Evolutionary conservation across 1,140 invertebrate genomes (phyloP).

Genomic region (Halyomorpha halys): DNA sequence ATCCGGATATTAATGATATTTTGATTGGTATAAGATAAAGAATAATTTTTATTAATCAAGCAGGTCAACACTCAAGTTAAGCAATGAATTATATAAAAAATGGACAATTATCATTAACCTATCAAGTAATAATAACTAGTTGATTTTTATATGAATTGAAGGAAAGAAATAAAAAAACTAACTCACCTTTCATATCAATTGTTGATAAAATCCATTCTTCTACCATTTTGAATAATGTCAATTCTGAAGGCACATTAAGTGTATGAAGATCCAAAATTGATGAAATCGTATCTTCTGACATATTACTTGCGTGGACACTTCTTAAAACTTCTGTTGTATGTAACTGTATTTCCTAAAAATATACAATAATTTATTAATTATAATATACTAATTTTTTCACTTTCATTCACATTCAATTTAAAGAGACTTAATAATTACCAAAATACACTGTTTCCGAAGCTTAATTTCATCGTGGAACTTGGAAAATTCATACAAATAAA

Average conservation of each 20-base stretch:
- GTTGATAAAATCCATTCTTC: constrained; percentile 49
- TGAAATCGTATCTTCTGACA: constrained; percentile 58
- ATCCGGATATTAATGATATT: no score
- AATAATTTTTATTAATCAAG: no score
- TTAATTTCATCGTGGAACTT: constrained; percentile 69
- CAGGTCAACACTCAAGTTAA: no score
- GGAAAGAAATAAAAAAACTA: neutral
- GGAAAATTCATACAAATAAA: constrained; percentile 73
- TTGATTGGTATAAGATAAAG: no score
- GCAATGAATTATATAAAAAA: no score
- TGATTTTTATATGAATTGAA: no score
- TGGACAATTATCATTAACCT: no score
- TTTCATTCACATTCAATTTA: neutral
- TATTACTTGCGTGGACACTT: constrained; percentile 62
- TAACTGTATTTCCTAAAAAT: constrained; percentile 25
- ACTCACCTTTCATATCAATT: constrained; percentile 31
- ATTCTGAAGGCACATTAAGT: constrained; percentile 58
- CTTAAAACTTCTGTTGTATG: constrained; percentile 62
- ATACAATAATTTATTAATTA: neutral
- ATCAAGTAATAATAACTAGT: no score
- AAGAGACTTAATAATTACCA: constrained; percentile 38
- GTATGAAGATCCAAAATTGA: constrained; percentile 61
- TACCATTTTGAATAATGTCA: constrained; percentile 61
- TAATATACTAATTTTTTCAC: neutral
- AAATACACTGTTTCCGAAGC: constrained; percentile 66